Evolutionary conservation across 2,113 vertebrate species (phyloP).

Genomic region (Trichomycterus rosablanca): DNA sequence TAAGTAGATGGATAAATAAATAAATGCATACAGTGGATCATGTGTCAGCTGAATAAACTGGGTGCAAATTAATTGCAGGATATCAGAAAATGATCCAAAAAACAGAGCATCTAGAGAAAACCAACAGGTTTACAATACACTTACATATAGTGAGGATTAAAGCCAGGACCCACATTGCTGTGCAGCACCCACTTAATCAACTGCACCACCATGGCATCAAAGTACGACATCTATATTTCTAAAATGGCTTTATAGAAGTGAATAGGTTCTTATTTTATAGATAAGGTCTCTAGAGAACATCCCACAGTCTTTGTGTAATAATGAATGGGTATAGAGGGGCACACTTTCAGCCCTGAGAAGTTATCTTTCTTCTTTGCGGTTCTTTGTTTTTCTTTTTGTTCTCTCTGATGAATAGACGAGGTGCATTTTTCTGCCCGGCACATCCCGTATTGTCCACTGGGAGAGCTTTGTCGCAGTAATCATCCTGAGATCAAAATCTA

Average conservation of each 20-base stretch:
- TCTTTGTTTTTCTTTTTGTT: constrained; percentile 19
- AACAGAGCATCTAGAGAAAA: neutral
- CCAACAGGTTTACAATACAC: neutral
- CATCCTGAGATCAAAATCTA: constrained; percentile 33
- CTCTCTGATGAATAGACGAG: constrained; percentile 18
- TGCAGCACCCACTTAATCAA: no score
- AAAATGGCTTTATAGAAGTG: no score
- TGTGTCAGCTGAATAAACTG: no score
- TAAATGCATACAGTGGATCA: no score
- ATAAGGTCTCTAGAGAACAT: constrained; percentile 49
- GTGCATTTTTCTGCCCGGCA: constrained; percentile 4
- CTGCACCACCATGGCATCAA: no score
- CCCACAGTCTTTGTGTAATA: constrained; percentile 61
- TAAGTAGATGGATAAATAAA: no score
- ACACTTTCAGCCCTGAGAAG: constrained; percentile 53
- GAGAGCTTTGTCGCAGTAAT: constrained; percentile 20
- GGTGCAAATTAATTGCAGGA: no score
- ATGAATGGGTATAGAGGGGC: constrained; percentile 61
- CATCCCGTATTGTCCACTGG: neutral
- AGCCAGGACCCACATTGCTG: no score
- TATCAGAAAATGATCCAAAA: neutral
- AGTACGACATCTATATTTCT: no score
- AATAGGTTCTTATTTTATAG: no score
- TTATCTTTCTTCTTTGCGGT: constrained; percentile 11
- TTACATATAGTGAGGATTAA: neutral